These are phyloP conservation scores for Hyles vespertilio DNA, from an alignment of 1,140 invertebrate species.

Conservation along the genomic window DNA sequence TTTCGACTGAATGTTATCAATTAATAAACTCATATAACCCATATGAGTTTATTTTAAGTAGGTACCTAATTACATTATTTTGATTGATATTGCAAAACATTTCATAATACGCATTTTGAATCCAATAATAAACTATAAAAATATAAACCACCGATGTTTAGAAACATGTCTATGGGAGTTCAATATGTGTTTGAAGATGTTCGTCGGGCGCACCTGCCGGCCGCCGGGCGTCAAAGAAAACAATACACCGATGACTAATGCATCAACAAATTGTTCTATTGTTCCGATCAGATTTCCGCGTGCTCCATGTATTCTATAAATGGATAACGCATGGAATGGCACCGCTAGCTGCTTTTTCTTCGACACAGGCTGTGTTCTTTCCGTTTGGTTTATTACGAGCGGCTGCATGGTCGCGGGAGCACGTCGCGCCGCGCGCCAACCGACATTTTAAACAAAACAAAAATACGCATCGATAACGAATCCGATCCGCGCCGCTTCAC, in stretches of 20 bases:
- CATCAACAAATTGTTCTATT: constrained; percentile 26
- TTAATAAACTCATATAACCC: too few relatives aligned
- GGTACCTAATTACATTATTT: too few relatives aligned
- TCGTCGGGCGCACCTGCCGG: too few relatives aligned
- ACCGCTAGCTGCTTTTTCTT: constrained; percentile 26
- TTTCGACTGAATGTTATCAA: too few relatives aligned
- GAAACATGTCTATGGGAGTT: too few relatives aligned
- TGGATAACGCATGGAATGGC: constrained; percentile 9
- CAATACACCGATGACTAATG: constrained; percentile 23
- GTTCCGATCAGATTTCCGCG: constrained; percentile 22
- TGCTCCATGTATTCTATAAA: constrained; percentile 6
- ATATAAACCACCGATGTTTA: too few relatives aligned
- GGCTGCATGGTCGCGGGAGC: constrained; percentile 36
- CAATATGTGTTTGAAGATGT: too few relatives aligned
- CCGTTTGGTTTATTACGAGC: constrained; percentile 35
- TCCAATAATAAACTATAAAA: too few relatives aligned
- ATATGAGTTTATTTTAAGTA: too few relatives aligned
- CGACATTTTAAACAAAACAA: constrained; percentile 26
- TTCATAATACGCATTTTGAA: too few relatives aligned
- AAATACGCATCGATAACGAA: constrained; percentile 26
- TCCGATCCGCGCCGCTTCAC: constrained; percentile 18
- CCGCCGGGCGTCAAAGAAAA: background rate
- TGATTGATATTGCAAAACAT: too few relatives aligned
- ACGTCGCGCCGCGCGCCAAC: constrained; percentile 26
- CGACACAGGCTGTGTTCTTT: constrained; percentile 13